phyloP scores from a whole-genome alignment of 2,113 vertebrate species.

The Ceyx cyanopectus region DNA sequence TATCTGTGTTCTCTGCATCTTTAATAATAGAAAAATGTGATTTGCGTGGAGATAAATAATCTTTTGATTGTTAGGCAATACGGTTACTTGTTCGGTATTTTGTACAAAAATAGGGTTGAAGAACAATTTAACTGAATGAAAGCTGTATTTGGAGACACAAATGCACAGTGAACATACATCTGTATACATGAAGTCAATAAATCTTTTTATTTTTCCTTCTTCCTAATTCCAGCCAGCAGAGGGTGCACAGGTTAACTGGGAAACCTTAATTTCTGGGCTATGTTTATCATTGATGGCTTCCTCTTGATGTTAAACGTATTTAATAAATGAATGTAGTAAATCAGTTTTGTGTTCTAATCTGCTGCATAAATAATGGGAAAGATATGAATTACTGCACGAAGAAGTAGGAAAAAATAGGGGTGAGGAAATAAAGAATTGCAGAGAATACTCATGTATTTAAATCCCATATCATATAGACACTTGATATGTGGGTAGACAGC shows the following conservation, averaged over 20 bases:
- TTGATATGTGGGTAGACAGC: neutral
- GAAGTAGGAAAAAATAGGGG: neutral
- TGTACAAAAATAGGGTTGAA: neutral
- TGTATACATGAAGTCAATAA: neutral
- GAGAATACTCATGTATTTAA: neutral
- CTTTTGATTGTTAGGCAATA: neutral
- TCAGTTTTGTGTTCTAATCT: no score
- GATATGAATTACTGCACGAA: no score
- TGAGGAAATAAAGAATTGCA: neutral
- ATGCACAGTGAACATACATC: no score
- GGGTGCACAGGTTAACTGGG: neutral
- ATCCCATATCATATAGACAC: neutral
- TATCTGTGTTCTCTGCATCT: neutral
- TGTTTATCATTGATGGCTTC: neutral
- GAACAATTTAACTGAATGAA: neutral
- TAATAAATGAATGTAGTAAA: neutral
- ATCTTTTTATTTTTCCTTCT: neutral
- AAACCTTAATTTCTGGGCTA: neutral
- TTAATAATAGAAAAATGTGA: neutral
- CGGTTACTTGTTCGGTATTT: neutral
- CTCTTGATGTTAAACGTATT: neutral
- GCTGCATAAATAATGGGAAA: no score
- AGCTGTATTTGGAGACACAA: neutral
- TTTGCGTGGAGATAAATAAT: neutral
- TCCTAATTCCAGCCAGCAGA: constrained; percentile 2